A percentile compares a stretch with the other conserved stretches of the same genome.
Evolutionary conservation across 2,113 vertebrate species (phyloP).

Genomic region (Scalopus aquaticus): DNA sequence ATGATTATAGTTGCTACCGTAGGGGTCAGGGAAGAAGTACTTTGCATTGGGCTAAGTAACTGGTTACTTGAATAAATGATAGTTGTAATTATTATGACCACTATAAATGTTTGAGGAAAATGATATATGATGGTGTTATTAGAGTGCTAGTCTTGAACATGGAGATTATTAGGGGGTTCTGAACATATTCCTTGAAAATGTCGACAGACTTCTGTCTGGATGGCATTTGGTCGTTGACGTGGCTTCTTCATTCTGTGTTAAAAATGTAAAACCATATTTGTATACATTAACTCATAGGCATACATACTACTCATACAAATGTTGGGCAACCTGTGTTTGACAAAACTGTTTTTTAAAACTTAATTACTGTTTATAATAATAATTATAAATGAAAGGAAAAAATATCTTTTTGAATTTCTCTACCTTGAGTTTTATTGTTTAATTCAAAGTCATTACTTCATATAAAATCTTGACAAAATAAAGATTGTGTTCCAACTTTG

Average conservation of each 20-base stretch:
- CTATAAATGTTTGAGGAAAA: neutral
- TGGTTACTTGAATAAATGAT: neutral
- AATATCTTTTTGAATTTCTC: constrained; percentile 2
- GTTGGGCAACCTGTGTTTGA: neutral
- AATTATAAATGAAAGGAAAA: neutral
- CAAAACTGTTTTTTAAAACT: neutral
- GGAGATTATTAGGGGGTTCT: neutral
- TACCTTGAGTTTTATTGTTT: neutral
- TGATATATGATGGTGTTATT: neutral
- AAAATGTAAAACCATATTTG: neutral
- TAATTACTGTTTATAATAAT: neutral
- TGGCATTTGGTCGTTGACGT: neutral
- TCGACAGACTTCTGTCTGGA: neutral
- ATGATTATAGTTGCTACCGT: neutral
- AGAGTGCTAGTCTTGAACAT: neutral
- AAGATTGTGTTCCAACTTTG: neutral
- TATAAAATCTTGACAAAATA: neutral
- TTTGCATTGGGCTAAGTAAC: neutral
- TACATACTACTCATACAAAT: neutral
- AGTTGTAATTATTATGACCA: neutral
- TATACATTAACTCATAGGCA: neutral
- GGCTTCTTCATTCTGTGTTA: neutral
- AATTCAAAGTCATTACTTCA: neutral
- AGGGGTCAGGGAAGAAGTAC: neutral
- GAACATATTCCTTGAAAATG: neutral